Conservation (phyloP, 2,797 vertebrate genomes). For the Pipistrellus kuhlii region DNA sequence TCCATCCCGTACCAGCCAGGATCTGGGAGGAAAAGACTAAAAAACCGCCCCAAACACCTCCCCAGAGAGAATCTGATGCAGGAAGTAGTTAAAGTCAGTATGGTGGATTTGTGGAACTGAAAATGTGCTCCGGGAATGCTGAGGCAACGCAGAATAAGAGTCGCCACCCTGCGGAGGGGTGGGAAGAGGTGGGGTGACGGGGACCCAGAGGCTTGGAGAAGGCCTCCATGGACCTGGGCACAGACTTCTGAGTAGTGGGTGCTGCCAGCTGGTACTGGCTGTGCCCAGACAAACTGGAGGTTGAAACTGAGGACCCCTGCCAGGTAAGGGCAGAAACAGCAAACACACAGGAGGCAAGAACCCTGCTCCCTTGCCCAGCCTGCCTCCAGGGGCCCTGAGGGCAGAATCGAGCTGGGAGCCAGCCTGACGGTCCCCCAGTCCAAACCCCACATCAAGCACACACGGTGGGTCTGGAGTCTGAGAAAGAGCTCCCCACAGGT, state of each 20-base stretch:
- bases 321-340: background rate
- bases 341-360: background rate
- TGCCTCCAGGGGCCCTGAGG: background rate
- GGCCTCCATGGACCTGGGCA: background rate
- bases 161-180: background rate
- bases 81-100: background rate
- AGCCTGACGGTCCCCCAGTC: background rate
- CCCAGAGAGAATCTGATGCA: background rate
- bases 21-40: background rate
- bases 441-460: background rate
- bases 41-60: background rate
- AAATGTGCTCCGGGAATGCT: background rate
- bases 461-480: background rate
- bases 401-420: background rate
- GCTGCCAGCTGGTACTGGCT: background rate
- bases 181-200: background rate
- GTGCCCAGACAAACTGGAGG: background rate
- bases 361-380: background rate
- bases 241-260: background rate
- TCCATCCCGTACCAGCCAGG: background rate
- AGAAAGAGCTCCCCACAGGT: background rate
- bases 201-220: background rate
- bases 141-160: background rate
- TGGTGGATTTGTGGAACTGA: background rate
- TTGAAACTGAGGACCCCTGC: background rate